phyloP scores from a whole-genome alignment of 2,113 vertebrate species.

The Oryctolagus cuniculus region DNA sequence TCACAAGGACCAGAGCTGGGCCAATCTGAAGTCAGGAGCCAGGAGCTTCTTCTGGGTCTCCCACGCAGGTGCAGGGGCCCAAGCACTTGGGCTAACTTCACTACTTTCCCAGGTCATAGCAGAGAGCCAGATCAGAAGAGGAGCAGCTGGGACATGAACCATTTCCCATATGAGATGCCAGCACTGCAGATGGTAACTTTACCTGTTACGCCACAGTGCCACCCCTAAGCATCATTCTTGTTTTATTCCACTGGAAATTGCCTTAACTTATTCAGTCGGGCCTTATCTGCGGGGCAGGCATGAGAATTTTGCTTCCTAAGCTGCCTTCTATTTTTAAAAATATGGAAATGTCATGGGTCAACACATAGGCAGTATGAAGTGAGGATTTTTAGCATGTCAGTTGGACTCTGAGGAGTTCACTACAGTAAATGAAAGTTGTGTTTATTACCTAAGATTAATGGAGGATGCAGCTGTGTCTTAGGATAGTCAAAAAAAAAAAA shows the following conservation, averaged over 20 bases:
- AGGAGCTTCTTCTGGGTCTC: too few relatives aligned
- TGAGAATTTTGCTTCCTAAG: constrained; percentile 65
- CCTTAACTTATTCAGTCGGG: constrained; percentile 69
- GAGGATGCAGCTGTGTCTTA: constrained; percentile 28
- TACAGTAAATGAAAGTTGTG: constrained; percentile 66
- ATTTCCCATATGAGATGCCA: too few relatives aligned
- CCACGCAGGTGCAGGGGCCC: too few relatives aligned
- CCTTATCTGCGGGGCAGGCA: constrained; percentile 11
- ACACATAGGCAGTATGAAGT: constrained; percentile 57
- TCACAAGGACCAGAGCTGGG: too few relatives aligned
- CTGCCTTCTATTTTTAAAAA: constrained; percentile 70
- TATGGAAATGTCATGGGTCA: constrained; percentile 58
- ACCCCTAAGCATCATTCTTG: neutral
- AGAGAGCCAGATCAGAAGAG: too few relatives aligned
- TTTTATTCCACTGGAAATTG: constrained; percentile 39
- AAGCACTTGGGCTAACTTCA: too few relatives aligned
- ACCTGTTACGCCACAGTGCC: too few relatives aligned
- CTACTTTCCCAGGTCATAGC: too few relatives aligned
- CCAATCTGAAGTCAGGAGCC: too few relatives aligned
- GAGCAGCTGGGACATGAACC: too few relatives aligned
- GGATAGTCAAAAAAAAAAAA: constrained; percentile 46
- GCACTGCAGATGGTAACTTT: too few relatives aligned
- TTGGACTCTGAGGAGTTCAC: constrained; percentile 73
- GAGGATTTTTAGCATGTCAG: constrained; percentile 60
- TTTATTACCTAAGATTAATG: constrained; percentile 73